phyloP scores from a whole-genome alignment of 30 jellyfish, hydroid and myxozoan genomes.

The Catostylus mosaicus region DNA sequence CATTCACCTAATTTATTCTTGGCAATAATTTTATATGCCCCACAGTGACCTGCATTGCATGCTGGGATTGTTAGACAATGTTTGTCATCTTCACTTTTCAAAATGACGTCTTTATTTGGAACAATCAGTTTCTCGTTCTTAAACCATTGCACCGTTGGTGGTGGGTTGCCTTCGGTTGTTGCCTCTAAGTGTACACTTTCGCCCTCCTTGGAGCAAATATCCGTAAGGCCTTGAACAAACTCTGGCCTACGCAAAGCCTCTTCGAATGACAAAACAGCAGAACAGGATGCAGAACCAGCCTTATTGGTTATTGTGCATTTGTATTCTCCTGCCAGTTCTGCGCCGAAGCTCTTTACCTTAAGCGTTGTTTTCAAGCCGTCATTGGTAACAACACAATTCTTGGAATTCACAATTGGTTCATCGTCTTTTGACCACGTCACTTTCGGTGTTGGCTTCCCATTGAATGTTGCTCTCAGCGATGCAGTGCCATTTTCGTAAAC shows the following conservation, averaged over 20 bases:
- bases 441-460: constrained; percentile 91
- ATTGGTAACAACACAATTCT: constrained; percentile 46
- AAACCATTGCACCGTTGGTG: constrained; percentile 86
- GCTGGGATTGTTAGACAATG: constrained; percentile 31
- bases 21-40: constrained; percentile 70
- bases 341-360: constrained; percentile 38
- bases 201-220: constrained; percentile 48
- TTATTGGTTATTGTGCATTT: constrained; percentile 65
- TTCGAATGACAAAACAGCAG: constrained; percentile 72
- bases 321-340: constrained; percentile 77
- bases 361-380: constrained; percentile 77
- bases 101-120: constrained; percentile 16
- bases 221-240: constrained; percentile 62
- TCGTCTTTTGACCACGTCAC: constrained; percentile 85
- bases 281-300: constrained; percentile 78
- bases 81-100: constrained; percentile 5
- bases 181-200: constrained; percentile 70
- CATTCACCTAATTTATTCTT: constrained; percentile 88
- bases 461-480: constrained; percentile 77
- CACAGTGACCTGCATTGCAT: constrained; percentile 65
- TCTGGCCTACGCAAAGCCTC: constrained; percentile 80
- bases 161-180: constrained; percentile 80
- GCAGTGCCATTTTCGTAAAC: constrained; percentile 71
- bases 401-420: constrained; percentile 25
- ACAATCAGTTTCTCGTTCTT: constrained; percentile 57